Evolutionary conservation across 1,140 invertebrate species (phyloP).

Genomic region (Kradibia gibbosae): DNA sequence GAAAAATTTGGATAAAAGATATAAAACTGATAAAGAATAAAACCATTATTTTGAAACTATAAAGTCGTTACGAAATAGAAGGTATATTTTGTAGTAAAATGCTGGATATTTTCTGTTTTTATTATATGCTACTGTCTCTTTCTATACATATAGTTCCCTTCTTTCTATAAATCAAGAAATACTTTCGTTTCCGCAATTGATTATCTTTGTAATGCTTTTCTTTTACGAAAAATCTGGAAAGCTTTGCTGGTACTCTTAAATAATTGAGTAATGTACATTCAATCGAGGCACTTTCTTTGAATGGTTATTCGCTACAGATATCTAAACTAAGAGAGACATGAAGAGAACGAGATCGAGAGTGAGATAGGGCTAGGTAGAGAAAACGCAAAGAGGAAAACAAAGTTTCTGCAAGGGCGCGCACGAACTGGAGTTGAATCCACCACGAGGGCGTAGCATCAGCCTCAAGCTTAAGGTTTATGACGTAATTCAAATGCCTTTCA

Average conservation of each 20-base stretch:
- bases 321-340: background rate
- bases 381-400: background rate
- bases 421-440: background rate
- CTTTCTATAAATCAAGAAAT: background rate
- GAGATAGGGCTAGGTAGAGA: too few relatives aligned
- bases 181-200: background rate
- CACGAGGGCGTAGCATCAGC: background rate
- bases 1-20: too few relatives aligned
- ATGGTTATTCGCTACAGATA: constrained; percentile 49
- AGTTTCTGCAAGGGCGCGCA: constrained; percentile 18
- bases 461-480: constrained; percentile 33
- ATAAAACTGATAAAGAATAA: too few relatives aligned
- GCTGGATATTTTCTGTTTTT: too few relatives aligned
- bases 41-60: too few relatives aligned
- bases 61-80: too few relatives aligned
- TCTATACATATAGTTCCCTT: background rate
- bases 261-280: constrained; percentile 52
- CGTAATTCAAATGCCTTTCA: too few relatives aligned
- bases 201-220: background rate
- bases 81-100: too few relatives aligned
- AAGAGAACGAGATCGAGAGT: too few relatives aligned
- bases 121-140: constrained; percentile 10
- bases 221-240: background rate
- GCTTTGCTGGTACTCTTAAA: constrained; percentile 41
- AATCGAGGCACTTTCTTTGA: constrained; percentile 47